These are phyloP conservation scores for Ochropacha duplaris DNA, from an alignment of 2,888 invertebrate genomes.

Conservation along the genomic window DNA sequence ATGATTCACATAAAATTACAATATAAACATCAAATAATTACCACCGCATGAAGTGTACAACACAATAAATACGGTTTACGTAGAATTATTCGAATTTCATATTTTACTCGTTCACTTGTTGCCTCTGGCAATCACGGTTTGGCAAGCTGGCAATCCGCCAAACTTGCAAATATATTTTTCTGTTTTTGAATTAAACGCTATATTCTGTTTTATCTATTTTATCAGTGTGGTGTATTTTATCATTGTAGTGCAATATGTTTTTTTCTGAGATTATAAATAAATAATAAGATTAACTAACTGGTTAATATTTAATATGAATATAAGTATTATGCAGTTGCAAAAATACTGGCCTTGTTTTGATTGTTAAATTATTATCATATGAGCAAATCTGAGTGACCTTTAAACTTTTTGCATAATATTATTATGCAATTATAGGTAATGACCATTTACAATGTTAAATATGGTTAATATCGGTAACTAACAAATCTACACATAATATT, in stretches of 20 bases:
- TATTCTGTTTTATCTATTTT: conserved; percentile 5
- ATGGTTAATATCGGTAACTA: too few relatives aligned
- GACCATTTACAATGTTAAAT: too few relatives aligned
- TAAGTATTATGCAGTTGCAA: too few relatives aligned
- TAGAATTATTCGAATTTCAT: conserved; percentile 14
- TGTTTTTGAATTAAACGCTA: conserved; percentile 7
- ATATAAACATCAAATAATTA: neutral
- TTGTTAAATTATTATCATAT: too few relatives aligned
- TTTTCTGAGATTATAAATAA: too few relatives aligned
- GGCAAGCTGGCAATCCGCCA: conserved; percentile 33
- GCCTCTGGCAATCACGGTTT: conserved; percentile 23
- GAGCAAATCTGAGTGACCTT: neutral
- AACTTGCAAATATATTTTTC: conserved; percentile 11
- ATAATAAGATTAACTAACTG: too few relatives aligned
- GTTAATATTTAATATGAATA: too few relatives aligned
- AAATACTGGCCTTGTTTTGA: too few relatives aligned
- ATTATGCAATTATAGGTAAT: neutral
- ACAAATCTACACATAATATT: too few relatives aligned
- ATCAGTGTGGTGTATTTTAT: neutral
- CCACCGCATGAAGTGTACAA: neutral
- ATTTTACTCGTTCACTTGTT: conserved; percentile 43
- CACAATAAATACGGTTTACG: neutral
- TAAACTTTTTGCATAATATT: neutral
- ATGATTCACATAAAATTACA: too few relatives aligned
- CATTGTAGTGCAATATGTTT: too few relatives aligned